Base-by-base conservation (phyloP, 2,797 vertebrate species). In the Tinamus major region DNA sequence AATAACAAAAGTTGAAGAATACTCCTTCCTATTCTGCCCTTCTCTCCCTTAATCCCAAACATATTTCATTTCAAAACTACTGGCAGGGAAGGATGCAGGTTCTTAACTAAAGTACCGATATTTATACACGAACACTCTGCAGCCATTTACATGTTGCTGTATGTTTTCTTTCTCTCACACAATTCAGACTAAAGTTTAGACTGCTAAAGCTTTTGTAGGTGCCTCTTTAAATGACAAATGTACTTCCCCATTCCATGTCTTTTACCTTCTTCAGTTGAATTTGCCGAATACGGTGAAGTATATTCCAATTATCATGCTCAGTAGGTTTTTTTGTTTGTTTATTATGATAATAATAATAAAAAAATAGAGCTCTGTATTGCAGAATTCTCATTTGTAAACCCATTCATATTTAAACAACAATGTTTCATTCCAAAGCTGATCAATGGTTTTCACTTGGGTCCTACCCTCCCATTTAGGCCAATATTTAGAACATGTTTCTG, bases 371-470 rank as follows among this genome's bases (percentile, higher is more conserved):
- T 90, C 23, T 19, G 62, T 12, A 0, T 85, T 84, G 61, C 56
- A 65, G 37, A 89, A 93, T 89, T 95, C 48, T 95, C 76, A 80
- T 91, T 94, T 93, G 74, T 87, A 94, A 95, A 78, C 21, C 62
- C 55, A 79, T 89, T 96, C 67, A 80, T 93, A 94, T 96, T 96
- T 95, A 95, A 96, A 96, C 80, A 94, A 93, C 74, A 87, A 79
- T 81, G 58, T 75, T 90, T 93, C 91, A 83, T 95, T 96, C 77
- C 74, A 87, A 95, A 95, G 39, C 68, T 95, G 89, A 95, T 92
- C 69, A 89, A 91, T 7, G 5, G 61, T 92, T 96, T 95, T 91
- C 92, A 89, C 81, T 75, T 67, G 81, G 79, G 79, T 90, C 77
- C 67, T 84, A 85, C 89, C 55, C 55, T 96, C 84, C 79, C 79